phyloP scores from a whole-genome alignment of 2,797 vertebrate genomes.

The Heliangelus exortis region DNA sequence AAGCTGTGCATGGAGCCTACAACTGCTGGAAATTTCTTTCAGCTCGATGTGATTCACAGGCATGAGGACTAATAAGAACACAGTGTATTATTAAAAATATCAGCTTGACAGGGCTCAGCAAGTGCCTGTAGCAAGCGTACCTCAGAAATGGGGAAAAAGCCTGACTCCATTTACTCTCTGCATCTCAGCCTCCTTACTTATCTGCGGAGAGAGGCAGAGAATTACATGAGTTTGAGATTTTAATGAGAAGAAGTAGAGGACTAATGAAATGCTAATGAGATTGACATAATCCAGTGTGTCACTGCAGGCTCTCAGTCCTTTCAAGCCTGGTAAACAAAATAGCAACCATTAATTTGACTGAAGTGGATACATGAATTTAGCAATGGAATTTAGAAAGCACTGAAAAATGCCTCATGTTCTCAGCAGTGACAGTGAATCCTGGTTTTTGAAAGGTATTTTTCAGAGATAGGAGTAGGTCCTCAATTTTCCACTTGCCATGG shows the following conservation, averaged over 20 bases:
- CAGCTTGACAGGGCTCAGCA: conserved; percentile 40
- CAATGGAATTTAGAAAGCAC: background rate
- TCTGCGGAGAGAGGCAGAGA: conserved; percentile 19
- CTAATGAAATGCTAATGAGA: conserved; percentile 54
- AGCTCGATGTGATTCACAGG: conserved; percentile 40
- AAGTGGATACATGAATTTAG: background rate
- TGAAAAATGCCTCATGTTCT: background rate
- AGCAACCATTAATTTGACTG: background rate
- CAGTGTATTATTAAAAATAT: conserved; percentile 58
- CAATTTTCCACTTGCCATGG: background rate
- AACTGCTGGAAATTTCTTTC: conserved; percentile 64
- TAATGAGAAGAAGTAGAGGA: conserved; percentile 52
- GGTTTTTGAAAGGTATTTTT: background rate
- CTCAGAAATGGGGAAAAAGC: background rate
- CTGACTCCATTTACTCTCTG: conserved; percentile 8
- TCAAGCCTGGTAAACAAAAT: conserved; percentile 35
- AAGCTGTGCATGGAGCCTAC: conserved; percentile 49
- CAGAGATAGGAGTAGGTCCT: background rate
- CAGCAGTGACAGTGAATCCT: background rate
- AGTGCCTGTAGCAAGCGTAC: background rate
- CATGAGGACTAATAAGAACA: conserved; percentile 48
- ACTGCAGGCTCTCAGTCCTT: conserved; percentile 33
- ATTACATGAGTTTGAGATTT: conserved; percentile 29
- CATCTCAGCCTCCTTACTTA: background rate
- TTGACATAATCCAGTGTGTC: background rate